Percentiles rank a stretch among this genome's conserved stretches.
Evolutionary conservation across 2,113 vertebrate species (phyloP).

Genomic region (Eonycteris spelaea): DNA sequence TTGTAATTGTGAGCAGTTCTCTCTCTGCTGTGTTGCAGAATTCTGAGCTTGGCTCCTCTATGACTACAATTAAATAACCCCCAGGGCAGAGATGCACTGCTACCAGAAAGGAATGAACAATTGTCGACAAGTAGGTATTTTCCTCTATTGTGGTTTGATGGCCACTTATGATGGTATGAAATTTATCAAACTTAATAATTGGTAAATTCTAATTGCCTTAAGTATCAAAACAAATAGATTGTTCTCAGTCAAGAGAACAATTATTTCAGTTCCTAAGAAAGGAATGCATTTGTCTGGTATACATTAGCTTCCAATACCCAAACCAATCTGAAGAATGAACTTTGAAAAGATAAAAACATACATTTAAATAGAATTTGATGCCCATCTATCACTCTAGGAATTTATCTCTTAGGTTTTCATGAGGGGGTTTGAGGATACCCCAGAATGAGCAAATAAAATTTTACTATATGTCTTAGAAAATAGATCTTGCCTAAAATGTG

Average conservation of each 20-base stretch:
- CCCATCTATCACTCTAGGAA: not conserved
- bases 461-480: constrained; percentile 28
- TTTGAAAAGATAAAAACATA: not conserved
- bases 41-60: not conserved
- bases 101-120: not conserved
- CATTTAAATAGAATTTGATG: not conserved
- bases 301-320: not conserved
- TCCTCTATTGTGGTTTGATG: not conserved
- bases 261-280: not conserved
- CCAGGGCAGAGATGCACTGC: not conserved
- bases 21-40: not conserved
- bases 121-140: not conserved
- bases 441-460: not conserved
- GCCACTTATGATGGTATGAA: not conserved
- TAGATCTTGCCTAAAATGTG: not conserved
- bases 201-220: not conserved
- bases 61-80: not conserved
- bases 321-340: not conserved
- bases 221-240: not conserved
- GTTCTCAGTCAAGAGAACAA: not conserved
- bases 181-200: not conserved
- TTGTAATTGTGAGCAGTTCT: not conserved
- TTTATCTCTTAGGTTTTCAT: not conserved
- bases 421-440: not conserved
- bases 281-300: not conserved